phyloP scores from a whole-genome alignment of 2,797 vertebrate genomes.

The Phylloscopus collybita region DNA sequence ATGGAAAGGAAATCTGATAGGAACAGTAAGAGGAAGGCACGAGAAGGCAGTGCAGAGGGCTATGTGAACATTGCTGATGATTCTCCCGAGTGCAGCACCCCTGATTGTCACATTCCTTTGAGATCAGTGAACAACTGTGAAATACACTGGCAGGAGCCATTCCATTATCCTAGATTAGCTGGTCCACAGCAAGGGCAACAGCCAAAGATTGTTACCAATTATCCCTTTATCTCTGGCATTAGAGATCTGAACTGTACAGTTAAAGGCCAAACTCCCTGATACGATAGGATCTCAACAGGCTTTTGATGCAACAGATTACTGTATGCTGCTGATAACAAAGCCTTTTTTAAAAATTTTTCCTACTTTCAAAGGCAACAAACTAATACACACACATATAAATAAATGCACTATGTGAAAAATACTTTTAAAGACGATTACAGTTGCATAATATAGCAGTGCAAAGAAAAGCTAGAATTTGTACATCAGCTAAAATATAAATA shows the following conservation, averaged over 20 bases:
- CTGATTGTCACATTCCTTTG: constrained; percentile 48
- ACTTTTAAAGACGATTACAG: not conserved
- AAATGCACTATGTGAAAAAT: not conserved
- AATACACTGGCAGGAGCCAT: constrained; percentile 45
- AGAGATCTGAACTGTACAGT: not conserved
- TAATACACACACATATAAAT: not conserved
- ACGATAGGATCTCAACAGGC: not conserved
- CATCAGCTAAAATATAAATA: not conserved
- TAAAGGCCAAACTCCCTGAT: not conserved
- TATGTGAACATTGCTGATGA: constrained; percentile 49
- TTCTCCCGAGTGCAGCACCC: constrained; percentile 10
- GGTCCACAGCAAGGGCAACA: constrained; percentile 16
- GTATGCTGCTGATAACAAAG: not conserved
- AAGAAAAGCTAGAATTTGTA: not conserved
- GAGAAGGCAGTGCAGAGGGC: constrained; percentile 59
- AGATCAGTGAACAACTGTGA: constrained; percentile 57
- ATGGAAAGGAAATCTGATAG: constrained; percentile 63
- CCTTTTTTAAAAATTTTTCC: not conserved
- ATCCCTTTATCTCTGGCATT: not conserved
- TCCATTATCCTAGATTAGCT: constrained; percentile 34
- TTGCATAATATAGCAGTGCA: not conserved
- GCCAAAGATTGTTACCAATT: not conserved
- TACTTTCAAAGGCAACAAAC: constrained; percentile 1
- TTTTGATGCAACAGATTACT: not conserved
- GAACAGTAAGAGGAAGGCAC: constrained; percentile 63